Evolutionary conservation across 2,113 vertebrate species (phyloP), one percentile per base, ranked within the genome.

Genomic region (Trogon surrucura): DNA sequence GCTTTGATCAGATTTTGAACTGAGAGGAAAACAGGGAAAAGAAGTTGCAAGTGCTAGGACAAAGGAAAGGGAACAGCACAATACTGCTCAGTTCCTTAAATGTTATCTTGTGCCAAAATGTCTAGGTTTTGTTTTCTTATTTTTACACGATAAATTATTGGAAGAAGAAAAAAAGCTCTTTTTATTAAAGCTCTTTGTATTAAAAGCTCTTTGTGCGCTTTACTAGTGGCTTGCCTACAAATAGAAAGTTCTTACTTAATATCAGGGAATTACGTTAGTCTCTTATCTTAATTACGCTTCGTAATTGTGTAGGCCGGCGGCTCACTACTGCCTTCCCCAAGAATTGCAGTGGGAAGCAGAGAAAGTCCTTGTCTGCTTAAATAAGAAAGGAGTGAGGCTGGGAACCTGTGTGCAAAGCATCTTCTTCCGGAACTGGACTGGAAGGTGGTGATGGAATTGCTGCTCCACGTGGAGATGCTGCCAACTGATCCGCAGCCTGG

Each of bases 131-230:
- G 13, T 44, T 86, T 88, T 71, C 41, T 74, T 84, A 81, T 50
- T 96, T 95, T 97, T 53, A 88, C 91, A 19, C 51, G 41, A 69
- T 44, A 32, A 91, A 66, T 72, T 88, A 48, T 48, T 80, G 69
- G 79, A 85, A 83, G 38, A 82, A 54, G 85, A 94, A 81, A 82
- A 81, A 82, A 90, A 90, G 25, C 57, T 41, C 54, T 95, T 90
- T 14, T 36, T 36, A 36, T 36, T 36, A 36, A 36, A 36, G 36
- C 36, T 36, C 36, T 36, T 36, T 36, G 36, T 36, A 36, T 36
- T 36, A 36, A 36, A 36, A 36, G 36, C 36, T 36, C 36, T 36
- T 36, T 36, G 36, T 36, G 36, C 9, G 36, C 36, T 36, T 93
- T 86, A 60, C 38, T 54, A 66, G 36, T 16, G 51, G 44, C 74